Conservation (phyloP, 2,113 vertebrate species). For the Butorides virescens region DNA sequence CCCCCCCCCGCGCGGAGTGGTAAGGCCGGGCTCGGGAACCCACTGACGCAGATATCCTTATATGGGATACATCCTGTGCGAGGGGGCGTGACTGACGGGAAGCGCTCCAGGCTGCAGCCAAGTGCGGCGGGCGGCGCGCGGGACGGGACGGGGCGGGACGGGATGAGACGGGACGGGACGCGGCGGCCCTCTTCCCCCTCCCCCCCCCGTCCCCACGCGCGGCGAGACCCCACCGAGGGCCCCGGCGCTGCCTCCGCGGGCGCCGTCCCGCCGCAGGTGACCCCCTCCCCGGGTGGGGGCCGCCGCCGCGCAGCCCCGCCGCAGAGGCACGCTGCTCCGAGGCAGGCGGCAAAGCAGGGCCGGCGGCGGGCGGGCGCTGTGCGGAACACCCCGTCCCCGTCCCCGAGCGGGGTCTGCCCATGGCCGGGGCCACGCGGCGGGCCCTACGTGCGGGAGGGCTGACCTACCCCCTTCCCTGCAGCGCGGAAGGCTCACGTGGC, state of each 20-base stretch:
- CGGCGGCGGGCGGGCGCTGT: background rate
- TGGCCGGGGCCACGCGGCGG: background rate
- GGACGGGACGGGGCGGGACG: background rate
- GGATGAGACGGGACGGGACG: background rate
- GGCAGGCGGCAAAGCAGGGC: background rate
- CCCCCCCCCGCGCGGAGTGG: background rate
- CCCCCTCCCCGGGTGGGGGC: background rate
- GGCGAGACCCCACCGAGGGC: background rate
- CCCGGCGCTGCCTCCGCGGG: background rate
- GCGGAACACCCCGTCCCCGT: background rate
- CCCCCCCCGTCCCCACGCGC: background rate
- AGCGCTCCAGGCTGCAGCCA: constrained; percentile 75
- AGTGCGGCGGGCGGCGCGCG: constrained; percentile 59
- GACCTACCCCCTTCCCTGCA: background rate
- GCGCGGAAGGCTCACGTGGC: background rate
- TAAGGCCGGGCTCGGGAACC: constrained; percentile 71
- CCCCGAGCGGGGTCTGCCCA: background rate
- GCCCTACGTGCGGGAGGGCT: background rate
- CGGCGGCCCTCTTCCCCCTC: background rate
- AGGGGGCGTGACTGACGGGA: constrained; percentile 75
- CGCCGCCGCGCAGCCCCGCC: no score
- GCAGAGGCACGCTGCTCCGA: background rate
- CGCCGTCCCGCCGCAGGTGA: background rate
- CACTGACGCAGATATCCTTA: constrained; percentile 85
- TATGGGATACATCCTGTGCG: constrained; percentile 81